phyloP scores from a whole-genome alignment of 2,888 invertebrate genomes.

The Drosophila nigricruria region DNA sequence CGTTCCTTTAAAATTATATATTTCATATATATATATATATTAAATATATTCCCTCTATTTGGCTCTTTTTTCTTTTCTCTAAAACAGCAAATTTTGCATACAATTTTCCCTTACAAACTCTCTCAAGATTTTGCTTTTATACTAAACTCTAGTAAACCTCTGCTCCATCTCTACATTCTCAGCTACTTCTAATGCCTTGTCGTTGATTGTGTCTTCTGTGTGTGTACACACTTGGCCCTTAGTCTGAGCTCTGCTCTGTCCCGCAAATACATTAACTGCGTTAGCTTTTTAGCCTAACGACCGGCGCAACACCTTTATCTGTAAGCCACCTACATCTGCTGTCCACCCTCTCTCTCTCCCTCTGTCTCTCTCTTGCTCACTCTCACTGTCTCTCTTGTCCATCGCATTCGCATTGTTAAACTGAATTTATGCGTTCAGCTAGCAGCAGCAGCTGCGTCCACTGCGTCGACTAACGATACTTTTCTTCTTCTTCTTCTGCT shows the following conservation, averaged over 20 bases:
- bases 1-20: no score
- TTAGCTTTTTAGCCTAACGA: conserved; percentile 79
- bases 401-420: conserved; percentile 67
- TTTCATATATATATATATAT: neutral
- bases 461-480: conserved; percentile 58
- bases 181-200: conserved; percentile 46
- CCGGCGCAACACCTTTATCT: conserved; percentile 58
- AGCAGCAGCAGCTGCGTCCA: conserved; percentile 64
- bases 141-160: neutral
- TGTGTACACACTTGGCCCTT: conserved; percentile 10
- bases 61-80: no score
- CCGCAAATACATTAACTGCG: conserved; percentile 55
- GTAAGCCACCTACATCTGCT: neutral
- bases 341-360: neutral
- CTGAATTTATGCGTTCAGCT: conserved; percentile 77
- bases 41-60: neutral
- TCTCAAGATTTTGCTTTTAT: conserved; percentile 3
- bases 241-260: neutral
- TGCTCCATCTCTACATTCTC: neutral
- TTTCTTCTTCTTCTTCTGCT: conserved; percentile 26
- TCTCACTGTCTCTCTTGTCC: conserved; percentile 39
- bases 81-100: neutral
- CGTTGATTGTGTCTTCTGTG: conserved; percentile 17
- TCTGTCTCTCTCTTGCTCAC: neutral
- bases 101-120: neutral